Conservation (phyloP, 2,797 vertebrate genomes). For the Crypturellus tataupa region DNA sequence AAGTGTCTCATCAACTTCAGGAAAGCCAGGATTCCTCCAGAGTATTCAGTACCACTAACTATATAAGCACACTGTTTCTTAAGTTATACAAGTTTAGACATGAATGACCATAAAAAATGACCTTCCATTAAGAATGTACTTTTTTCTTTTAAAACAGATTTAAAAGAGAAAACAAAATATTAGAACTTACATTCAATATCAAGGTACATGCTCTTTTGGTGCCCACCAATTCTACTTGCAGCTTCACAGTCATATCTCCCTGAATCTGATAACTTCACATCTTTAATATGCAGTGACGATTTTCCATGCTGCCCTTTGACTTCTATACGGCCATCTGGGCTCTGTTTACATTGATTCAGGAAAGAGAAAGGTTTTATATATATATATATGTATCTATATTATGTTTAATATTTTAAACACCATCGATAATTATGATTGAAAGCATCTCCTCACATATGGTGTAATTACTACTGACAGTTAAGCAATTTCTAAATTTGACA, state of each 20-base stretch:
- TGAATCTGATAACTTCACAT: constrained; percentile 90
- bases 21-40: background rate
- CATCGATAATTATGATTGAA: constrained; percentile 14
- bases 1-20: background rate
- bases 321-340: constrained; percentile 91
- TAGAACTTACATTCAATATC: constrained; percentile 95
- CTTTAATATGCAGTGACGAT: constrained; percentile 92
- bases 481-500: background rate
- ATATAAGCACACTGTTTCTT: background rate
- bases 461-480: constrained; percentile 1
- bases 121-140: constrained; percentile 25
- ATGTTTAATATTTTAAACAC: constrained; percentile 57
- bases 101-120: background rate
- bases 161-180: constrained; percentile 47
- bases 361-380: constrained; percentile 66
- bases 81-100: background rate
- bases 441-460: background rate
- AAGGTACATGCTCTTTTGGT: constrained; percentile 98
- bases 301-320: constrained; percentile 91
- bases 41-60: constrained; percentile 10
- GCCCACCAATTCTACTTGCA: constrained; percentile 94
- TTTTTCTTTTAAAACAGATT: constrained; percentile 28
- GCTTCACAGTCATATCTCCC: constrained; percentile 98
- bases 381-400: background rate
- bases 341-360: constrained; percentile 82